Evolutionary conservation across 2,113 vertebrate genomes (phyloP).

Genomic region (Picathartes gymnocephalus): DNA sequence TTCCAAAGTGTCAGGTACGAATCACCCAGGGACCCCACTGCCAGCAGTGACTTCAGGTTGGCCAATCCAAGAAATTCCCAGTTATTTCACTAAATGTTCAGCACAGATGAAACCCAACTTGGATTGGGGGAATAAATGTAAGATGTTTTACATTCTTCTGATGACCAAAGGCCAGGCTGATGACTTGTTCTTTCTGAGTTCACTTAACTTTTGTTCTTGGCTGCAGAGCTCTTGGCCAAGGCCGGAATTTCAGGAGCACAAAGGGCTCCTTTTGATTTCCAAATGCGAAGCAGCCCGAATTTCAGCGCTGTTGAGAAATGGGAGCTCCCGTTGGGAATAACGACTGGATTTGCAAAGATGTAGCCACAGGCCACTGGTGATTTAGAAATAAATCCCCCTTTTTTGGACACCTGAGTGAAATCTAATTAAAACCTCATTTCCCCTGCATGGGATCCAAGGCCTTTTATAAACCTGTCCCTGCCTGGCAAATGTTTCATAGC

Average conservation of each 20-base stretch:
- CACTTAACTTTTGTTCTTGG: not conserved
- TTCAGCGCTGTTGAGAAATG: not conserved
- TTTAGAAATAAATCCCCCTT: not conserved
- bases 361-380: not conserved
- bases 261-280: not conserved
- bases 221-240: not conserved
- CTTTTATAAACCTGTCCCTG: not conserved
- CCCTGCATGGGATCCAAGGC: rapidly evolving
- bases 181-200: not conserved
- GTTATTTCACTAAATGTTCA: not conserved
- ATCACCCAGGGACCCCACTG: not conserved
- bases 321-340: not conserved
- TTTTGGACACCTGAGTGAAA: not conserved
- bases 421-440: not conserved
- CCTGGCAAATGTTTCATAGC: rapidly evolving
- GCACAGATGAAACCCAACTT: not conserved
- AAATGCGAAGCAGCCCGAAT: not conserved
- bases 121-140: not conserved
- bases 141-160: not conserved
- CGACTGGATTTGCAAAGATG: not conserved
- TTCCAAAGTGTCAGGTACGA: not conserved
- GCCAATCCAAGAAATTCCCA: not conserved
- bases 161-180: not conserved
- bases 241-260: not conserved
- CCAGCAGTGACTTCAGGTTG: not conserved